phyloP scores from a whole-genome alignment of 2,888 invertebrate species.

The Clepsis dumicolana region DNA sequence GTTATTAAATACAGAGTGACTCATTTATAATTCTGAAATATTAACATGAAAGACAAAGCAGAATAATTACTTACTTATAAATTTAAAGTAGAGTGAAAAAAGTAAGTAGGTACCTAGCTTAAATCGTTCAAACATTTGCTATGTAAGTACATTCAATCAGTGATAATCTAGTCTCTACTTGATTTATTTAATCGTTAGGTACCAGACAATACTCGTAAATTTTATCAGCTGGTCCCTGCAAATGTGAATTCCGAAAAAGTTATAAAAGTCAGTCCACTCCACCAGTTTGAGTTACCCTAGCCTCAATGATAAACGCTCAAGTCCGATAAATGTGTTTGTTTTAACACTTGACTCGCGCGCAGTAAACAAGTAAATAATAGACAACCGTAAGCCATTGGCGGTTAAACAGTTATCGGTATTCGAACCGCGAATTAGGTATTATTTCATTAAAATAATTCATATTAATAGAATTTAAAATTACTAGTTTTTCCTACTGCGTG shows the following conservation, averaged over 20 bases:
- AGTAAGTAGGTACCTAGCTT: no score
- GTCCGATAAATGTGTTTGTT: conserved; percentile 24
- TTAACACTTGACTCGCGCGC: conserved; percentile 19
- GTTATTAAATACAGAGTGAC: conserved; percentile 1
- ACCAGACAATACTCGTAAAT: no score
- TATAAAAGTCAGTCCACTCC: no score
- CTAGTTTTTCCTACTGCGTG: not conserved
- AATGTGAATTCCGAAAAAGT: no score
- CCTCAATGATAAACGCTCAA: not conserved
- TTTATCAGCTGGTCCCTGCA: no score
- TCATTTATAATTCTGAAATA: not conserved
- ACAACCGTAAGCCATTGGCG: conserved; percentile 4
- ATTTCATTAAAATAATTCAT: not conserved
- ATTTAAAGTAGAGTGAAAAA: not conserved
- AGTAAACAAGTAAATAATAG: conserved; percentile 12
- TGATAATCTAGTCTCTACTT: no score
- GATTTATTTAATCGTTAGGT: no score
- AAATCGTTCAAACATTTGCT: no score
- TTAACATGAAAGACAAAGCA: not conserved
- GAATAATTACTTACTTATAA: not conserved
- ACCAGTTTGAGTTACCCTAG: not conserved
- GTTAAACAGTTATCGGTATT: conserved; percentile 12
- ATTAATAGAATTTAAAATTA: not conserved
- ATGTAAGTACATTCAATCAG: no score
- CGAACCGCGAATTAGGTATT: conserved; percentile 1